phyloP scores from a whole-genome alignment of 1,140 invertebrate genomes.

The Ceratoteleas bidentatus region DNA sequence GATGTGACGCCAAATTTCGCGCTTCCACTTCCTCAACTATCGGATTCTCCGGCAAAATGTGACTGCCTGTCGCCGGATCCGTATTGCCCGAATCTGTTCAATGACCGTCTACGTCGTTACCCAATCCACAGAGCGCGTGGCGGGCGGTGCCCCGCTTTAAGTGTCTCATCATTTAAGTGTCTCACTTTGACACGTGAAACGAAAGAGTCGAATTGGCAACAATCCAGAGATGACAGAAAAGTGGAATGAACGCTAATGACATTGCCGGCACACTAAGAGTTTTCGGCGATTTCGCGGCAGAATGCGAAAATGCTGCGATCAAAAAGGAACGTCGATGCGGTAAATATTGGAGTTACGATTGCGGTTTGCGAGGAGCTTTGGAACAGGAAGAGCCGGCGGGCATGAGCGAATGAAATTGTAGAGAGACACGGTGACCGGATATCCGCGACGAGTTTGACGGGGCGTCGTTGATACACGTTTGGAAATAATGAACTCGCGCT shows the following conservation, averaged over 20 bases:
- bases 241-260: slow-evolving; percentile 53
- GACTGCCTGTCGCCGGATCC: too few relatives aligned
- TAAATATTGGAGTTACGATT: slow-evolving; percentile 42
- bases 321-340: slow-evolving; percentile 45
- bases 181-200: slow-evolving; percentile 1
- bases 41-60: too few relatives aligned
- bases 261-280: slow-evolving; percentile 33
- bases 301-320: slow-evolving; percentile 49
- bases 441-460: too few relatives aligned
- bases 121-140: too few relatives aligned
- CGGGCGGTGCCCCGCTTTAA: not conserved
- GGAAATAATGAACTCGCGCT: too few relatives aligned
- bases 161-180: not conserved
- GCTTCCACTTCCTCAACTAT: too few relatives aligned
- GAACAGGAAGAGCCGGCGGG: not conserved
- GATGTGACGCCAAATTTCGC: too few relatives aligned
- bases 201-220: slow-evolving; percentile 24
- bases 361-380: slow-evolving; percentile 23
- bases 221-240: slow-evolving; percentile 39
- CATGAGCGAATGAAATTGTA: not conserved
- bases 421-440: too few relatives aligned
- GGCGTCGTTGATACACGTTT: too few relatives aligned
- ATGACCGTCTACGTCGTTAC: too few relatives aligned
- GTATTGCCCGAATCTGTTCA: too few relatives aligned
- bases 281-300: slow-evolving; percentile 18